Percentiles rank a stretch among this genome's conserved stretches.
phyloP scores from a whole-genome alignment of 2,888 invertebrate genomes.

The Beris chalybata region DNA sequence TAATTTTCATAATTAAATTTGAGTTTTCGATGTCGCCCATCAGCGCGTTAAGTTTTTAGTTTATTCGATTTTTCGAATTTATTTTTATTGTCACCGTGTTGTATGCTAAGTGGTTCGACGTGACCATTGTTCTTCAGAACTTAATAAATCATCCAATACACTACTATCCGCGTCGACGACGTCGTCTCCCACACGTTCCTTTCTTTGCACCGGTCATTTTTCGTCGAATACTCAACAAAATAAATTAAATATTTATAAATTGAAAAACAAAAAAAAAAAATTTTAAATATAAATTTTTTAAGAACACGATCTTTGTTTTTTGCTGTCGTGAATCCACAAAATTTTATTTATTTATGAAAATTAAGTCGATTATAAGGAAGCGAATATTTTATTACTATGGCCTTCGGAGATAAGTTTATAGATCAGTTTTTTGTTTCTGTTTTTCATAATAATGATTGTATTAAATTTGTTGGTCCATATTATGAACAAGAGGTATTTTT shows the following conservation, averaged over 20 bases:
- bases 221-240: not conserved
- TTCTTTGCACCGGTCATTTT: not conserved
- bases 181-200: conserved; percentile 8
- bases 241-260: not conserved
- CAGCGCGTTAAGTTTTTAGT: conserved; percentile 6
- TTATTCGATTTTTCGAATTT: conserved; percentile 18
- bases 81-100: conserved; percentile 21
- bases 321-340: not conserved
- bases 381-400: not conserved
- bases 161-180: not conserved
- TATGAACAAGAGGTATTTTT: not conserved
- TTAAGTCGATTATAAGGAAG: conserved; percentile 1
- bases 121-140: conserved; percentile 23
- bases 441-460: not conserved
- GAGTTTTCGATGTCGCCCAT: no score
- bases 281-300: not conserved
- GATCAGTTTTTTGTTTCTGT: not conserved
- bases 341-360: conserved; percentile 14
- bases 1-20: no score
- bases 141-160: conserved; percentile 20
- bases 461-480: conserved; percentile 1
- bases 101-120: conserved; percentile 24
- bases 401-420: conserved; percentile 1
- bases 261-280: not conserved
- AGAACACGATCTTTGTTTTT: conserved; percentile 3